Evolutionary conservation across 2,797 vertebrate species (phyloP).

Genomic region (Pseudomugil gertrudae): DNA sequence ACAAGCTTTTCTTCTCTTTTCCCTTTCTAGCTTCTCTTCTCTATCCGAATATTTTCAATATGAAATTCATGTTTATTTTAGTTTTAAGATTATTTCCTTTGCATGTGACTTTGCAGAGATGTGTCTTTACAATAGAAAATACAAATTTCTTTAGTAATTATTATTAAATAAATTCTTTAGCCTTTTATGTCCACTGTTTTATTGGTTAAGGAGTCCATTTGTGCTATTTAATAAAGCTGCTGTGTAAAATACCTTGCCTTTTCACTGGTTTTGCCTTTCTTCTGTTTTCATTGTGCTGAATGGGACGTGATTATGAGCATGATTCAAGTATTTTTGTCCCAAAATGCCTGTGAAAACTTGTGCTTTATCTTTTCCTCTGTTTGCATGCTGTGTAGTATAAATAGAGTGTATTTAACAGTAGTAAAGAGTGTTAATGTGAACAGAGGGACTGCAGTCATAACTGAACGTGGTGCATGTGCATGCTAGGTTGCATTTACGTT

Average conservation of each 20-base stretch:
- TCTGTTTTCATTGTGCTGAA: not conserved
- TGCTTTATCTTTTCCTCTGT: not conserved
- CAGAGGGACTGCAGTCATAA: too few species aligned
- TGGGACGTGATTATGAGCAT: not conserved
- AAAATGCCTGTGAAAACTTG: not conserved
- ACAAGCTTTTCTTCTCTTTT: constrained; percentile 1
- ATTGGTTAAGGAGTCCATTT: not conserved
- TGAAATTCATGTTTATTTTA: constrained; percentile 3
- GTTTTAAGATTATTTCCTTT: constrained; percentile 7
- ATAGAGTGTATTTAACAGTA: not conserved
- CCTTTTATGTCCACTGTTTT: constrained; percentile 2
- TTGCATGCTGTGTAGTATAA: not conserved
- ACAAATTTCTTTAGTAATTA: not conserved
- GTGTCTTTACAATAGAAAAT: too few species aligned
- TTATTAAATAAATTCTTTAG: constrained; percentile 5
- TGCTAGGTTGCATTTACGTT: too few species aligned
- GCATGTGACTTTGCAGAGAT: not conserved
- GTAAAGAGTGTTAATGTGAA: not conserved
- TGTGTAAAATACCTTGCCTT: not conserved
- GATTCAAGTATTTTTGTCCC: too few species aligned
- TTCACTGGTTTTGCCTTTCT: not conserved
- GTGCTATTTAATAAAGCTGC: constrained; percentile 2
- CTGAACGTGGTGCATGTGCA: too few species aligned
- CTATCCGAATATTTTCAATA: constrained; percentile 22
- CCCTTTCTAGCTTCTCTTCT: constrained; percentile 15